These are phyloP conservation scores for Trichosurus vulpecula DNA, from an alignment of 2,797 vertebrate genomes.

Conservation along the genomic window DNA sequence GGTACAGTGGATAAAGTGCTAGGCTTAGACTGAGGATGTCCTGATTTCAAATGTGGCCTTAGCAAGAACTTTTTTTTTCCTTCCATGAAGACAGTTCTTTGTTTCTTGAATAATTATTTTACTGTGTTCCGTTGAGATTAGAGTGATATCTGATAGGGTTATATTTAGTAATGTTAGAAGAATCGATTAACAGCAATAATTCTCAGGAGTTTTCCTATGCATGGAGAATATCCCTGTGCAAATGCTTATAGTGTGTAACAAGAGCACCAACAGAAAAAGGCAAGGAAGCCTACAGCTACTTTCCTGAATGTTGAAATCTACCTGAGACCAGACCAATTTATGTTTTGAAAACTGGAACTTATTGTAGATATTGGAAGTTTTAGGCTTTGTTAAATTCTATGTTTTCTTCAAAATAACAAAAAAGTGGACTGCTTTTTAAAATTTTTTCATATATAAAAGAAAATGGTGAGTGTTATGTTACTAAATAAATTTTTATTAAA, in stretches of 20 bases:
- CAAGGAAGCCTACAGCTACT: constrained; percentile 63
- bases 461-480: constrained; percentile 21
- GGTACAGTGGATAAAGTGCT: too few relatives aligned
- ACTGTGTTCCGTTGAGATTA: constrained; percentile 50
- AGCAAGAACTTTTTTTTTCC: too few relatives aligned
- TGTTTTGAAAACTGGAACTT: constrained; percentile 12
- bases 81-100: constrained; percentile 48
- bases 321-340: constrained; percentile 34
- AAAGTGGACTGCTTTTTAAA: not conserved
- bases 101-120: constrained; percentile 47
- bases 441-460: constrained; percentile 19
- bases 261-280: not conserved
- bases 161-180: constrained; percentile 45
- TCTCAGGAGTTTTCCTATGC: constrained; percentile 27
- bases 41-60: too few relatives aligned
- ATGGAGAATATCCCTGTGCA: not conserved
- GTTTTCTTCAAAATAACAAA: not conserved
- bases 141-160: not conserved
- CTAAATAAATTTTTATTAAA: not conserved
- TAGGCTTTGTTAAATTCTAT: constrained; percentile 24
- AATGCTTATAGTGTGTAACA: not conserved
- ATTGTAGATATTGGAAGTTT: constrained; percentile 27
- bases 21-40: too few relatives aligned
- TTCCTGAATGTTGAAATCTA: constrained; percentile 49
- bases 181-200: not conserved